Evolutionary conservation across 2,888 invertebrate species (phyloP).

Genomic region (Lumbricus terrestris): DNA sequence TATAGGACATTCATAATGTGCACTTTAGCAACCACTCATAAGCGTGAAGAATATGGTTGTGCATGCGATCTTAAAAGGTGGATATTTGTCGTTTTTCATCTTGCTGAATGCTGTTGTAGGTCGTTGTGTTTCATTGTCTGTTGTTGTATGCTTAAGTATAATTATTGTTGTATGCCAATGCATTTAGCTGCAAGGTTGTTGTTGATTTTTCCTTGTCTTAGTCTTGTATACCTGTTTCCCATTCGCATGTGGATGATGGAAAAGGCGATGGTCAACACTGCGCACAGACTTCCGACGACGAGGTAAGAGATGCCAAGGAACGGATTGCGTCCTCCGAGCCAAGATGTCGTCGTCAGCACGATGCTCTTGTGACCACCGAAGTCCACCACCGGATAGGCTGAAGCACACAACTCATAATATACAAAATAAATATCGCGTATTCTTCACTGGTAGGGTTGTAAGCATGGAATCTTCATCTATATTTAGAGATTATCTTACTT

Average conservation of each 20-base stretch:
- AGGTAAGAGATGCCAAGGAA: constrained; percentile 97
- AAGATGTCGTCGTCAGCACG: constrained; percentile 92
- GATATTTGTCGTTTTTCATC: background rate
- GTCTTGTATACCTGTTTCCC: background rate
- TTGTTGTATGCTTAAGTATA: background rate
- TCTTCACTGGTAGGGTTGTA: too few species aligned
- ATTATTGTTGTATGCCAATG: background rate
- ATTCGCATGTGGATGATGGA: constrained; percentile 70
- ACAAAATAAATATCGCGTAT: too few species aligned
- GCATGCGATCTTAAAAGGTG: too few species aligned
- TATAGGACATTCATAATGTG: too few species aligned
- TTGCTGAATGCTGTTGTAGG: background rate
- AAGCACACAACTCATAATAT: background rate
- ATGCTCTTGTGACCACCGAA: constrained; percentile 92
- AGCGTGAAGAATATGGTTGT: too few species aligned
- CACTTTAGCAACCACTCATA: too few species aligned
- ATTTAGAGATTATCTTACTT: too few species aligned
- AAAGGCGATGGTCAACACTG: constrained; percentile 84
- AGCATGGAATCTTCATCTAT: too few species aligned
- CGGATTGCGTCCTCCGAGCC: constrained; percentile 95
- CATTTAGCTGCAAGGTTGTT: background rate
- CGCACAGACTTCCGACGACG: constrained; percentile 89
- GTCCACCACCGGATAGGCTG: constrained; percentile 78
- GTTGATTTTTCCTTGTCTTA: background rate
- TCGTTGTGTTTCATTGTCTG: background rate